Evolutionary conservation across 2,888 invertebrate species (phyloP).

Genomic region (Smittia aterrima): DNA sequence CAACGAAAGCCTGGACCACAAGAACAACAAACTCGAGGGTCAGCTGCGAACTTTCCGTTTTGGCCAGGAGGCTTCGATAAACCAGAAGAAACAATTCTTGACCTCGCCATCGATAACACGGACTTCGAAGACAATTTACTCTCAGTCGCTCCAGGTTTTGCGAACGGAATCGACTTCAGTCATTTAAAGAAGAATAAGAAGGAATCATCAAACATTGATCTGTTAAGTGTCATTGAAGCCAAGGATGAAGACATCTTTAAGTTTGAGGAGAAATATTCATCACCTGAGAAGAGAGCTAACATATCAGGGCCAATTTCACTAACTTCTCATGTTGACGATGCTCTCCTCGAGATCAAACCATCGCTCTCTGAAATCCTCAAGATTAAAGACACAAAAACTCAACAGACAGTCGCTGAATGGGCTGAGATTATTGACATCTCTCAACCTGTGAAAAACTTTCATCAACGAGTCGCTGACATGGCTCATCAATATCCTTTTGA

Average conservation of each 20-base stretch:
- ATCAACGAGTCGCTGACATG: slow-evolving; percentile 75
- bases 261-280: neutral
- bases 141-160: slow-evolving; percentile 67
- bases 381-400: slow-evolving; percentile 41
- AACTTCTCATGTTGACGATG: slow-evolving; percentile 41
- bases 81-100: slow-evolving; percentile 55
- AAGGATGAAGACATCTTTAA: slow-evolving; percentile 37
- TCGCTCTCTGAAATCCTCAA: neutral
- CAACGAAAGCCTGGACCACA: slow-evolving; percentile 72
- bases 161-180: slow-evolving; percentile 60
- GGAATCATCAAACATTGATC: slow-evolving; percentile 47
- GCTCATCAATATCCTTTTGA: slow-evolving; percentile 88
- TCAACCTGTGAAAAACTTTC: slow-evolving; percentile 76
- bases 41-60: slow-evolving; percentile 78
- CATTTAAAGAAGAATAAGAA: slow-evolving; percentile 47
- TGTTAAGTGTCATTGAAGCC: slow-evolving; percentile 49
- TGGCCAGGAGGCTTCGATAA: slow-evolving; percentile 80
- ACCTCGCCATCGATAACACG: slow-evolving; percentile 52
- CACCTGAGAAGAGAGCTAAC: slow-evolving; percentile 43
- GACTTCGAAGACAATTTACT: slow-evolving; percentile 55
- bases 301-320: slow-evolving; percentile 50
- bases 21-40: slow-evolving; percentile 69
- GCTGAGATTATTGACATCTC: slow-evolving; percentile 83
- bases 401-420: slow-evolving; percentile 69
- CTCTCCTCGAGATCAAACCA: slow-evolving; percentile 13